These are phyloP conservation scores for Stichopus horrens DNA, from an alignment of 53 echinoderm and acorn worm species.

Conservation along the genomic window DNA sequence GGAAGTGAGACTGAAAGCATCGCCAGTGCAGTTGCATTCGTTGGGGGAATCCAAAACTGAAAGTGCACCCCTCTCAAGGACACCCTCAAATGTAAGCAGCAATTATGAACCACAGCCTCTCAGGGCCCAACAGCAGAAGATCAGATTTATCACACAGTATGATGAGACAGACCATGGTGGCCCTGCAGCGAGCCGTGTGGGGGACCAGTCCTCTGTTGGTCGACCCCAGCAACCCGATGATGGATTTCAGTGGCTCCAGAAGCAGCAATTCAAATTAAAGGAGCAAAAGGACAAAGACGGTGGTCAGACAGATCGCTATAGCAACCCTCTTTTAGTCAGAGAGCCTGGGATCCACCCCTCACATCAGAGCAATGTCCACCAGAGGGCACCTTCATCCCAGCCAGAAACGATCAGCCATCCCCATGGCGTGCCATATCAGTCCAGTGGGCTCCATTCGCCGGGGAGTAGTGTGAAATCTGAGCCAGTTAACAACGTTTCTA, in stretches of 20 bases:
- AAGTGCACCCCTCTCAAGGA: neutral
- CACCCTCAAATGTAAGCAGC: slow-evolving; percentile 16
- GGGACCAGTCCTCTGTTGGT: neutral
- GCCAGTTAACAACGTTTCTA: neutral
- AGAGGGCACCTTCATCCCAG: slow-evolving; percentile 7
- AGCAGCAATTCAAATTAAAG: slow-evolving; percentile 83
- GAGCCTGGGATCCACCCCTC: slow-evolving; percentile 44
- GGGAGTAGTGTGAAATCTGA: slow-evolving; percentile 32
- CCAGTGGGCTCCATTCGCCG: slow-evolving; percentile 25
- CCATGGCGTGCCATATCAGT: neutral
- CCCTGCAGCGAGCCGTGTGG: neutral
- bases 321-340: slow-evolving; percentile 21
- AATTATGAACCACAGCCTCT: slow-evolving; percentile 65
- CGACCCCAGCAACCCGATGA: slow-evolving; percentile 46
- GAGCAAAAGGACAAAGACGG: slow-evolving; percentile 61
- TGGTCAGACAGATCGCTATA: neutral
- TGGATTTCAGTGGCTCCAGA: slow-evolving; percentile 81
- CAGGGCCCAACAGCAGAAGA: slow-evolving; percentile 71
- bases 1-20: slow-evolving; percentile 46
- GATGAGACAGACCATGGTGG: neutral
- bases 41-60: neutral
- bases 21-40: slow-evolving; percentile 35
- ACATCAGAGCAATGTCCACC: slow-evolving; percentile 38
- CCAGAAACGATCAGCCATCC: neutral
- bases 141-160: slow-evolving; percentile 54